Evolutionary conservation across 2,113 vertebrate species (phyloP), one percentile per base, ranked within the genome.

Genomic region (Perccottus glenii): DNA sequence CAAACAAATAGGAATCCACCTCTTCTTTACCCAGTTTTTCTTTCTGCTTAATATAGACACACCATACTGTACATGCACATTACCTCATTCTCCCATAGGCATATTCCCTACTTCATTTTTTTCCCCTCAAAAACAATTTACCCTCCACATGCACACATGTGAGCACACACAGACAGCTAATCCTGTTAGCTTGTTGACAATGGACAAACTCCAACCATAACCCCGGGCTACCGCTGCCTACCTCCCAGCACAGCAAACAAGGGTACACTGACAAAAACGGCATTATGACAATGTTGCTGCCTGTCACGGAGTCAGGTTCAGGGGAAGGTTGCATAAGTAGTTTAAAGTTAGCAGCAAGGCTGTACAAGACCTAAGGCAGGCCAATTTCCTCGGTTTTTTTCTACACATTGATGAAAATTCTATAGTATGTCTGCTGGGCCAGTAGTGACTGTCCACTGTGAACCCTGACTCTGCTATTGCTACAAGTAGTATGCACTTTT

Each of bases 251-350:
- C 6, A 47, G 67, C 70, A 80, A 80, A 85, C 66, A 73, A 27
- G 33, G 47, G 56, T 55, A 64, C 69, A 56, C 48, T 27, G 63
- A 71, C 76, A 82, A 78, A 73, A 92, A 92, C 92, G 91, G 93
- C 92, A 93, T 89, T 89, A 90, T 89, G 93, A 93, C 94, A 94
- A 94, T 91, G 92, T 93, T 94, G 94, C 93, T 88, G 93, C 93
- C 92, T 94, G 93, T 94, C 93, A 92, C 81, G 87, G 90, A 91
- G 92, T 93, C 90, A 85, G 88, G 90, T 94, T 94, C n/a, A n/a
- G 92, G 93, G 93, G 92, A 89, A 87, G 89, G 91, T 91, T 94
- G 91, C 90, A 93, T 92, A 91, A 93, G 87, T 94, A 93, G 93
- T 93, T 94, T 92, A 94, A 93, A 94, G 92, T 94, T 92, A 70